Evolutionary conservation across 2,113 vertebrate species (phyloP).

Genomic region (Lanius ludovicianus): DNA sequence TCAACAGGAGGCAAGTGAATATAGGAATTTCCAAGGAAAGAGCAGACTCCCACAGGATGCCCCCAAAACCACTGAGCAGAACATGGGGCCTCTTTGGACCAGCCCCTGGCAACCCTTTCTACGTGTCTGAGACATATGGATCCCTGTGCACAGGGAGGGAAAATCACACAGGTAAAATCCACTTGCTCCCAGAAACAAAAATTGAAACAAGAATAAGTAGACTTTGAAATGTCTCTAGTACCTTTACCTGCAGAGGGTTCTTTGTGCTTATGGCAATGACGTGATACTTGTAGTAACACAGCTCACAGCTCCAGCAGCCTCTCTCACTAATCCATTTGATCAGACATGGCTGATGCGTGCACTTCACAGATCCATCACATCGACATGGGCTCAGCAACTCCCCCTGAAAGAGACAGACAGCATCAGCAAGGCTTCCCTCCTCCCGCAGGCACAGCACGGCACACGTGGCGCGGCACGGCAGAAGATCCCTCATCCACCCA

Average conservation of each 20-base stretch:
- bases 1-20: background rate
- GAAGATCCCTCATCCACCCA: background rate
- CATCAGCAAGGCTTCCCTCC: background rate
- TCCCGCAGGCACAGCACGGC: background rate
- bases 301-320: conserved; percentile 97
- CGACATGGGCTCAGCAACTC: conserved; percentile 97
- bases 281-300: conserved; percentile 99
- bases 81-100: background rate
- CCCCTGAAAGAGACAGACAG: conserved; percentile 78
- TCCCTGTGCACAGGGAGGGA: background rate
- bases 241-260: conserved; percentile 95
- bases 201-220: conserved; percentile 31
- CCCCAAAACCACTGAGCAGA: background rate
- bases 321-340: conserved; percentile 99
- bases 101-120: background rate
- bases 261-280: conserved; percentile 99
- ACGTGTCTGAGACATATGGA: background rate
- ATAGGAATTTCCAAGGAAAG: background rate
- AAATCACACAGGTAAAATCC: background rate
- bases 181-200: conserved; percentile 19
- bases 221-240: conserved; percentile 73
- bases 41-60: background rate
- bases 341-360: conserved; percentile 97
- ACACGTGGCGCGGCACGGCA: accelerated
- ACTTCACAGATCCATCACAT: conserved; percentile 94